phyloP scores from a whole-genome alignment of 2,113 vertebrate species.

The Heterotis niloticus region DNA sequence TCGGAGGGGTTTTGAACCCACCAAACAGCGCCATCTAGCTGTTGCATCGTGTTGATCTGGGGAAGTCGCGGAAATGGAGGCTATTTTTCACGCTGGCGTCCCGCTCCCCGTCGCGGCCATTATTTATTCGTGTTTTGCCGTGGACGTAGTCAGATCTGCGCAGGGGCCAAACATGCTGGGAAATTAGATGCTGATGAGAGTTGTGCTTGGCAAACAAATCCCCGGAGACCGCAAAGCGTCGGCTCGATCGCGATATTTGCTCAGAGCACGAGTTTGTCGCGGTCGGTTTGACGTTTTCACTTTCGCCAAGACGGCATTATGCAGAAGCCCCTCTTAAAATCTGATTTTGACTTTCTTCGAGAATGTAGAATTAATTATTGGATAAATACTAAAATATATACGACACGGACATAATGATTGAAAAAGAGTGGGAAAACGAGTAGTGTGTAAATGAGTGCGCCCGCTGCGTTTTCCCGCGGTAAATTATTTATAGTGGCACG shows the following conservation, averaged over 20 bases:
- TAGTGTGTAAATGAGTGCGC: not conserved
- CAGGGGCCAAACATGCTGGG: not conserved
- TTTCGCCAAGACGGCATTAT: not conserved
- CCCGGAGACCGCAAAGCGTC: not conserved
- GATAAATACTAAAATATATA: slow-evolving; percentile 1
- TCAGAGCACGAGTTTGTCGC: not conserved
- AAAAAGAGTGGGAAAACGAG: not conserved
- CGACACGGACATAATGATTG: not conserved
- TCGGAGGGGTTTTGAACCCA: no score
- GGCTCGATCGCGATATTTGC: not conserved
- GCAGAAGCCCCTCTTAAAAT: not conserved
- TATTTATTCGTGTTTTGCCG: not conserved
- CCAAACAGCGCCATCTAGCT: no score
- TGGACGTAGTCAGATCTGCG: not conserved
- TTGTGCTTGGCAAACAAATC: not conserved
- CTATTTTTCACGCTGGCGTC: no score
- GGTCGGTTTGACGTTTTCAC: not conserved
- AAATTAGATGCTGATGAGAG: not conserved
- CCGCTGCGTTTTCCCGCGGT: not conserved
- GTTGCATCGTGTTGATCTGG: no score
- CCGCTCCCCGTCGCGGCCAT: not conserved
- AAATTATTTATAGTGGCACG: not conserved
- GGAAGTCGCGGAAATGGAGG: no score
- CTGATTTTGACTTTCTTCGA: not conserved
- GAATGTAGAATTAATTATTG: not conserved